Evolutionary conservation across 1,140 invertebrate species (phyloP), one percentile per base, ranked within the genome.

Genomic region (Littorina saxatilis): DNA sequence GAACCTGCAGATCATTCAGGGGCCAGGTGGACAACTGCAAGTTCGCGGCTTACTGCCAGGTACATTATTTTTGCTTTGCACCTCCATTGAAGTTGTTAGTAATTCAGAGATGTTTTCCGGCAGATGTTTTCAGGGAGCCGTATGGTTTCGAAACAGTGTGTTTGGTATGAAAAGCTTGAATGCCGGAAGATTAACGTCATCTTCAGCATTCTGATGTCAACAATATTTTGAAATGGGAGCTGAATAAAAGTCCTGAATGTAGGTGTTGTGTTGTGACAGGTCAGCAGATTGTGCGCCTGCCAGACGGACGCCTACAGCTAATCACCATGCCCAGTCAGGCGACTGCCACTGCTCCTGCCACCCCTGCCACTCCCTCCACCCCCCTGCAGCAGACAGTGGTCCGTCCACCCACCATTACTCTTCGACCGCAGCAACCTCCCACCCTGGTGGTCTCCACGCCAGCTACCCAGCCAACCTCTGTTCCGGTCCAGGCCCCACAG

Each of bases 291-390:
- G 95, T 98, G 35, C 96, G 98, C 90, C 95, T 98, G 94, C 95
- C 97, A 0, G 97, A 99, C 93, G 98, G 98, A 0, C 97, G 98
- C 92, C 92, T 99, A 43, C 97, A 99, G 88, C 95, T 98, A 3
- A 93, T 98, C 29, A 96, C 95, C 52, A 94, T 92, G 78, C 88
- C 89, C n/a, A 83, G 87, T 79, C 40, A 87, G 74, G 75, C 79
- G 23, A 2, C 90, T 29, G 39, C 88, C 11, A 58, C 72, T 35
- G 32, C 85, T 40, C 37, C 82, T 39, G 81, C 87, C 13, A 78
- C 83, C 40, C 52, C 81, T 29, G 66, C 84, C 85, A 13, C 79
- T 82, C 23, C 87, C 73, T 73, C 81, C 40, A 81, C 88, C 77
- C 83, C 84, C 20, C 77, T 84, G 52, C 87, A 82, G 74, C 80